Percentiles rank a stretch among this genome's conserved stretches.
Evolutionary conservation across 2,113 vertebrate species (phyloP).

Genomic region (Caracal caracal): DNA sequence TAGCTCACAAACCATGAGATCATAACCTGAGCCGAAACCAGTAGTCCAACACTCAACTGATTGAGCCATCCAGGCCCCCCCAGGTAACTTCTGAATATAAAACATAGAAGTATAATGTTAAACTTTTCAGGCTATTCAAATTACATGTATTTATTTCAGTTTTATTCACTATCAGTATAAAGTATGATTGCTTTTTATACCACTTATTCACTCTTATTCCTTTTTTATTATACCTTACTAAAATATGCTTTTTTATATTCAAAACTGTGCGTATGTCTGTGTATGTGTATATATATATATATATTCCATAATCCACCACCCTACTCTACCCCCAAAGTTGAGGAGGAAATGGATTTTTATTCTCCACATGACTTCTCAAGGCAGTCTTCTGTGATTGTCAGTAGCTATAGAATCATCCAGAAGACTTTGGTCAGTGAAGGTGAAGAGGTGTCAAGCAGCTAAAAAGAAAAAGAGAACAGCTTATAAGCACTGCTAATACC

Average conservation of each 20-base stretch:
- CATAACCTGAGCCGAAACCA: too few relatives aligned
- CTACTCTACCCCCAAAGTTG: background rate
- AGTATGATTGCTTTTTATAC: background rate
- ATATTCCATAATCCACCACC: background rate
- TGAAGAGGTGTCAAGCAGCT: background rate
- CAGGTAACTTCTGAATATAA: background rate
- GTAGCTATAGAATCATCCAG: background rate
- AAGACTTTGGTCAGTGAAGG: constrained; percentile 13
- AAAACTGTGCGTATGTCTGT: background rate
- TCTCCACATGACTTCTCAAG: constrained; percentile 11
- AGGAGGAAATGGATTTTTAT: background rate
- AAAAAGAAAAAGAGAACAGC: constrained; percentile 8
- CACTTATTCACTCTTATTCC: background rate
- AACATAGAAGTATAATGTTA: background rate
- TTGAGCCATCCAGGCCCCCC: background rate
- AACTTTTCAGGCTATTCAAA: background rate
- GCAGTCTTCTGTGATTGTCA: constrained; percentile 5
- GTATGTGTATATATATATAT: background rate
- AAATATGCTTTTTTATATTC: background rate
- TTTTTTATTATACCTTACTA: constrained; percentile 7
- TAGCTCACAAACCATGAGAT: too few relatives aligned
- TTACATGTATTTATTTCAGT: background rate
- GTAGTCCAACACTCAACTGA: too few relatives aligned
- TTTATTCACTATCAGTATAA: background rate
- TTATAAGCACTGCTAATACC: background rate